These are phyloP conservation scores for Agrochola lychnidis DNA, from an alignment of 2,888 invertebrate genomes.

Conservation along the genomic window DNA sequence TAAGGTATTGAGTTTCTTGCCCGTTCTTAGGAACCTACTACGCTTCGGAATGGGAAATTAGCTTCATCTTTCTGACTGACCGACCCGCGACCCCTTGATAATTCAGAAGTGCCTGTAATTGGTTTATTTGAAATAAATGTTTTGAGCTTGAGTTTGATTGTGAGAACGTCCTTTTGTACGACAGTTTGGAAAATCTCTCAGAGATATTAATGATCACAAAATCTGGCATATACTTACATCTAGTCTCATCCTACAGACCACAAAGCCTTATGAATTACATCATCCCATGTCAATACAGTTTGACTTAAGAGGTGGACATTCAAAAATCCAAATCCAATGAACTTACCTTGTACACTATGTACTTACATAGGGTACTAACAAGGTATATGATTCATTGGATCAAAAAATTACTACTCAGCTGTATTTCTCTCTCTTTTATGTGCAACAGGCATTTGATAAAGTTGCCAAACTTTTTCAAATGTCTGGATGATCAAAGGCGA, in stretches of 20 bases:
- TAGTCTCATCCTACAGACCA: background rate
- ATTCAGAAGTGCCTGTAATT: no score
- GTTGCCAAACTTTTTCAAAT: background rate
- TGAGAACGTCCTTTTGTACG: background rate
- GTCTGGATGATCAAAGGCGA: background rate
- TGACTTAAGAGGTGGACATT: background rate
- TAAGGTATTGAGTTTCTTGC: background rate
- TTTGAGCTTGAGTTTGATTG: no score
- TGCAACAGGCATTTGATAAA: conserved; percentile 6
- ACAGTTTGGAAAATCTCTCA: background rate
- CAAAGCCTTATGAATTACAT: background rate
- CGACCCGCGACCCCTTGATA: no score
- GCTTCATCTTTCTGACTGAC: no score
- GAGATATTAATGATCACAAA: background rate
- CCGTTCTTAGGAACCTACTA: no score
- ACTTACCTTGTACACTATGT: no score
- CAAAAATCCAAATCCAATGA: no score
- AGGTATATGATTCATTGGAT: no score
- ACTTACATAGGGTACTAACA: no score
- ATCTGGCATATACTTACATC: background rate
- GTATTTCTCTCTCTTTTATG: no score
- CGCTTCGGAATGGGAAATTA: no score
- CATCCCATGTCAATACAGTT: background rate
- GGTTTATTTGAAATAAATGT: no score
- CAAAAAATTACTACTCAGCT: conserved; percentile 5